Base-by-base conservation (phyloP, 2,888 invertebrate genomes). In the Thelaira solivaga region DNA sequence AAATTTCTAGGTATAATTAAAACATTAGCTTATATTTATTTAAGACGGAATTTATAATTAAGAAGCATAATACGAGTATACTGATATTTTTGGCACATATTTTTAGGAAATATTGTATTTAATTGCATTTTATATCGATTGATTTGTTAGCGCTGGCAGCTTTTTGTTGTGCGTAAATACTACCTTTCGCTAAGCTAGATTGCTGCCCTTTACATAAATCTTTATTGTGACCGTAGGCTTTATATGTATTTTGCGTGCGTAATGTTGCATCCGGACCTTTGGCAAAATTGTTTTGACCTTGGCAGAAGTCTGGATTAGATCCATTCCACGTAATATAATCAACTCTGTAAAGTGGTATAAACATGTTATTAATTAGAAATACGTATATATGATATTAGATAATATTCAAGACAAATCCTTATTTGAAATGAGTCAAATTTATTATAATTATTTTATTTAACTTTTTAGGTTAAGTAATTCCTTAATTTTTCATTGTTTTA, bases 321-420 rank as follows among this genome's bases (percentile, higher is more conserved):
- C 96, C 96, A 81, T 93, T 93, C 95, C 96, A 96, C 4, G 95
- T 93, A 55, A 95, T 91, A 85, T 96, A 96, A 85, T 96, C 95
- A 80, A 93, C 92, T 73, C 95, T 96, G 7, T n/a, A 47, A 47
- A 51, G n/a, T n/a, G n/a, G n/a, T n/a, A n/a, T n/a, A n/a, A n/a
- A n/a, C n/a, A n/a, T n/a, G n/a, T n/a, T n/a, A n/a, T n/a, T n/a
- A n/a, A 45, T 4, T 26, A 13, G 11, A 16, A 31, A 22, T 11
- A 16, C 85, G 22, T n/a, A n/a, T 11, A 8, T 43, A 6, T 13
- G 1, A 36, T 31, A 8, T 31, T 6, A 10, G 6, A 2, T 31
- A 34, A 34, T 4, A 34, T 34, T 34, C n/a, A n/a, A 4, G 2
- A n/a, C 1, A 1, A 34, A 34, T 11, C n/a, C n/a, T 34, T 34